These are phyloP conservation scores for Emys orbicularis DNA, from an alignment of 2,797 vertebrate species.

Conservation along the genomic window DNA sequence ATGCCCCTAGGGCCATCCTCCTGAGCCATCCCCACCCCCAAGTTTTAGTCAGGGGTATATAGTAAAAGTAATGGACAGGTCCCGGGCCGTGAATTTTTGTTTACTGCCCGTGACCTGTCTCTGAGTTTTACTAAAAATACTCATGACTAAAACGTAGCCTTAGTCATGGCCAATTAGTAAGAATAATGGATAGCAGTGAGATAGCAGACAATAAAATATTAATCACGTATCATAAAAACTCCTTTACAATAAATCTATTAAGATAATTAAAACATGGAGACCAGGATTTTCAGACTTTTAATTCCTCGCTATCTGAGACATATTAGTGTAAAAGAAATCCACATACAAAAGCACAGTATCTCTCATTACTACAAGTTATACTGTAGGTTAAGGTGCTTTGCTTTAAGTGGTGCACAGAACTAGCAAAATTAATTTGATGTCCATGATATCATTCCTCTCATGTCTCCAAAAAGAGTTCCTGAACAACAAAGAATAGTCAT, in stretches of 20 bases:
- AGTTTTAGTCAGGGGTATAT: too few species aligned
- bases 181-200: conserved; percentile 4
- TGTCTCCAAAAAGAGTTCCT: too few species aligned
- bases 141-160: too few species aligned
- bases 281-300: neutral
- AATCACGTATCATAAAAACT: conserved; percentile 5
- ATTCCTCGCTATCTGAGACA: conserved; percentile 2
- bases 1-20: too few species aligned
- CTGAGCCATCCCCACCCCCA: too few species aligned
- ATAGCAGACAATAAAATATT: conserved; percentile 48
- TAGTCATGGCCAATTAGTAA: conserved; percentile 18
- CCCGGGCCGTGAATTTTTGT: too few species aligned
- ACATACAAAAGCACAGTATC: neutral
- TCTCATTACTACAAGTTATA: accelerated
- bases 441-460: neutral
- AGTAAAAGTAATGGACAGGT: too few species aligned
- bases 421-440: neutral
- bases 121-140: too few species aligned
- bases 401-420: neutral
- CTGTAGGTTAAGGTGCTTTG: neutral
- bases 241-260: neutral
- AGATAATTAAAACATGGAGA: neutral
- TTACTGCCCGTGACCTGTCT: too few species aligned
- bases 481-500: too few species aligned
- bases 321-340: neutral